Conservation (phyloP, 2,797 vertebrate genomes). For the Oryzias dopingdopingensis region DNA sequence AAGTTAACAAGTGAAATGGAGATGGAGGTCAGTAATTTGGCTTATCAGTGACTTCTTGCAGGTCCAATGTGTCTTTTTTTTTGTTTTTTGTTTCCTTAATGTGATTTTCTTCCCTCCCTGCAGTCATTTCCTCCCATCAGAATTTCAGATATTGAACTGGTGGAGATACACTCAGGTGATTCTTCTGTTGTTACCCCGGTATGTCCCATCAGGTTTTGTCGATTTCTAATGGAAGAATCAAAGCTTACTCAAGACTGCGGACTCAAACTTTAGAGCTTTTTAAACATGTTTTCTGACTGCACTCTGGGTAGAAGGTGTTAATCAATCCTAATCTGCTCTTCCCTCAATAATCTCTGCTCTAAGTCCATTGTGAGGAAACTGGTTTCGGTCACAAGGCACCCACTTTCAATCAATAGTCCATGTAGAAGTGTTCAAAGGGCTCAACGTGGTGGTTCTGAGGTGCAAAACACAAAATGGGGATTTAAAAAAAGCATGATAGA, state of each 20-base stretch:
- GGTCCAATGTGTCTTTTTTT: not conserved
- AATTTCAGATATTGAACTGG: slow-evolving; percentile 1
- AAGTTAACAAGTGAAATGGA: slow-evolving; percentile 15
- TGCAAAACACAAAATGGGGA: not conserved
- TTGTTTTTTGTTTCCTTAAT: not conserved
- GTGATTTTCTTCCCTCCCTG: not conserved
- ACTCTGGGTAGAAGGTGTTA: not conserved
- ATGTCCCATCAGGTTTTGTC: not conserved
- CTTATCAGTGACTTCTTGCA: not conserved
- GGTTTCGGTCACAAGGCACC: too few relatives aligned
- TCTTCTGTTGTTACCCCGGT: slow-evolving; percentile 9
- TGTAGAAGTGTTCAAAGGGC: too few relatives aligned
- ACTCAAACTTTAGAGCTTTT: not conserved
- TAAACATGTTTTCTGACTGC: not conserved
- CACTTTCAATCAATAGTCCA: not conserved
- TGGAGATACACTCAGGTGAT: slow-evolving; percentile 22
- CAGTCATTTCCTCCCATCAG: slow-evolving; percentile 47
- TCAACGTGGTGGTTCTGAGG: not conserved
- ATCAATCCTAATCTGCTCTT: not conserved
- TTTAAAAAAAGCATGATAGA: not conserved
- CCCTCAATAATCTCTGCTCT: not conserved
- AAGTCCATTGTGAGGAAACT: not conserved
- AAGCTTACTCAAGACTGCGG: not conserved
- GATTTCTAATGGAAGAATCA: not conserved
- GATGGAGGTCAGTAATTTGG: slow-evolving; percentile 49